Evolutionary conservation across 2,113 vertebrate species (phyloP).

Genomic region (Salvelinus sp.): DNA sequence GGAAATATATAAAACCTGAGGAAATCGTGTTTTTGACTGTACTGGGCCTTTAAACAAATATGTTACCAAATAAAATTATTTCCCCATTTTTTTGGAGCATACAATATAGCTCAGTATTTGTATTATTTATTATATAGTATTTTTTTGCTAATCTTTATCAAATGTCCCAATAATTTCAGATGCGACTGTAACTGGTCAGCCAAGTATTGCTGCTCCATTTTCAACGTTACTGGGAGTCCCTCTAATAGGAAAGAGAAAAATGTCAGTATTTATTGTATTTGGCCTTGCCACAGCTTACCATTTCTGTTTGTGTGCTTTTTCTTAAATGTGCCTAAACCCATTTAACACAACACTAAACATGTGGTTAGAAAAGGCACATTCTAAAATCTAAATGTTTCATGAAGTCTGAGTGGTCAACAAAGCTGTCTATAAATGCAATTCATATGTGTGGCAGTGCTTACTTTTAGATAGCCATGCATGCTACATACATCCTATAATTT

Average conservation of each 20-base stretch:
- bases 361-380: constrained; percentile 21
- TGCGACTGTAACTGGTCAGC: not conserved
- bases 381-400: constrained; percentile 28
- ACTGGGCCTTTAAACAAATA: no score
- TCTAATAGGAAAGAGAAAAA: constrained; percentile 4
- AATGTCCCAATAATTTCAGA: not conserved
- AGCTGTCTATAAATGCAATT: constrained; percentile 47
- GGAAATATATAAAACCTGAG: no score
- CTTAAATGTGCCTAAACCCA: constrained; percentile 11
- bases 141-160: no score
- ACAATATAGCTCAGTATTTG: no score
- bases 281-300: constrained; percentile 1
- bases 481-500: constrained; percentile 66
- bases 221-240: not conserved
- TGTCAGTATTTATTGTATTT: constrained; percentile 4
- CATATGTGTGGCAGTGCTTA: constrained; percentile 52
- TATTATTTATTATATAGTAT: no score
- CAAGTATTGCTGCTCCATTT: not conserved
- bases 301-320: constrained; percentile 1
- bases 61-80: no score
- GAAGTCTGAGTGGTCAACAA: constrained; percentile 35
- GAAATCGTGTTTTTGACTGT: no score
- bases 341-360: constrained; percentile 31
- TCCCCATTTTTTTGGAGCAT: no score
- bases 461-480: constrained; percentile 51